Evolutionary conservation across 2,113 vertebrate genomes (phyloP), one percentile per base, ranked within the genome.

Genomic region (Paedocypris sp.): DNA sequence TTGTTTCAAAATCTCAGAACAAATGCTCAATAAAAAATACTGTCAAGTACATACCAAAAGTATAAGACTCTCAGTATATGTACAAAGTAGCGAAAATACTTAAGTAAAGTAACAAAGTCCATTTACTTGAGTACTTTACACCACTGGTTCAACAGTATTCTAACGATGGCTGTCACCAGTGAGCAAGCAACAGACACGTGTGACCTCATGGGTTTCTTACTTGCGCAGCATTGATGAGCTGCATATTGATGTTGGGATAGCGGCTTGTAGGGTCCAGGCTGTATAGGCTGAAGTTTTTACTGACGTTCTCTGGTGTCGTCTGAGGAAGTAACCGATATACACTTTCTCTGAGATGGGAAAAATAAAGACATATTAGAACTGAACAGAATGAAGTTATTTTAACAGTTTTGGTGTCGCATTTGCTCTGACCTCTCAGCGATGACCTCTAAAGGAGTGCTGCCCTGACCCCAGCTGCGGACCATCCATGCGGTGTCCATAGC

Each of bases 401-500:
- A 33, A 13, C 10, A 31, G 15, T 4, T 10, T 33, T 33, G 16
- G 8, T 53, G 13, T 39, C n/a, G 5, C 35, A 15, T 57, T 19
- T 20, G 16, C 5, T 13, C 31, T 13, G 26, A 94, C 94, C 95
- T 92, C 63, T 97, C 91, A 32, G 93, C 91, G 62, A 98, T 80
- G 9, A 97, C 80, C 18, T 94, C 91, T 79, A 94, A 71, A 15
- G 89, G 89, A 47, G 82, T 80, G 2, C 72, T 73, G 22, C 92
- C 92, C 0, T 86, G 82, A 0, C 89, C 88, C 93, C 93, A 97
- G 19, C 87, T 88, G 45, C 89, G 84, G 41, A 98, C 87, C 93
- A 97, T 97, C 95, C 95, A 98, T 36, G 90, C 88, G 2, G 93
- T 90, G 53, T 98, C 94, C 82, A 98, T 88, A 6, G 90, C 94